Percentiles rank a stretch among this genome's conserved stretches.
These are phyloP conservation scores for Gobiocypris rarus DNA, from an alignment of 2,113 vertebrate species.

Conservation along the genomic window DNA sequence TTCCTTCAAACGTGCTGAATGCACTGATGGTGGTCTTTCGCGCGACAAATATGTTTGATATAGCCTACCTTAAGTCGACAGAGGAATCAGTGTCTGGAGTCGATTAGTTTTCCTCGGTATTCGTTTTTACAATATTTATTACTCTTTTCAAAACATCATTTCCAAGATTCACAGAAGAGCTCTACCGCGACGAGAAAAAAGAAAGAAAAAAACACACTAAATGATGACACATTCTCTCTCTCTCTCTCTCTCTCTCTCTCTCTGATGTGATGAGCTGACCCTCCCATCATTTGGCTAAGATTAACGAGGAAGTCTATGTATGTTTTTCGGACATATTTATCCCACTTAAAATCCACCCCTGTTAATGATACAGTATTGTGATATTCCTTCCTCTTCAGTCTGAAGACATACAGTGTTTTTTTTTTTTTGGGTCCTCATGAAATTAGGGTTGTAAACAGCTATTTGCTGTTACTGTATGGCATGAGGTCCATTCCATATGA, in stretches of 20 bases:
- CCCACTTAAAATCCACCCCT: neutral
- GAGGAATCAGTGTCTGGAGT: neutral
- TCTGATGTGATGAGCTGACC: neutral
- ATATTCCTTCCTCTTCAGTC: neutral
- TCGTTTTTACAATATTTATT: neutral
- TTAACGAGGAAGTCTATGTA: neutral
- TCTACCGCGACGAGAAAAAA: neutral
- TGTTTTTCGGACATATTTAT: neutral
- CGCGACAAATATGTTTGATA: neutral
- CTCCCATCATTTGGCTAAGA: neutral
- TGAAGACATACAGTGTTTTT: neutral
- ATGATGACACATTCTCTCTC: neutral
- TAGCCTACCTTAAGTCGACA: conserved; percentile 9
- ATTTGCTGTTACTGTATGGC: neutral
- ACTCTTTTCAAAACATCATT: neutral
- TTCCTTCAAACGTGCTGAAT: neutral
- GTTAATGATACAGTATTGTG: neutral
- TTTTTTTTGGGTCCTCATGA: too few relatives aligned
- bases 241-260: conserved; percentile 14
- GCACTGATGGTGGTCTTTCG: neutral
- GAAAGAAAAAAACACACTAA: neutral
- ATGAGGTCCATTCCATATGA: neutral
- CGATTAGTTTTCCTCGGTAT: neutral
- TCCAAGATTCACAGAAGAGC: neutral
- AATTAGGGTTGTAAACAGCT: neutral